These are phyloP conservation scores for Anolis sagrei DNA, from an alignment of 2,113 vertebrate genomes.

Conservation along the genomic window DNA sequence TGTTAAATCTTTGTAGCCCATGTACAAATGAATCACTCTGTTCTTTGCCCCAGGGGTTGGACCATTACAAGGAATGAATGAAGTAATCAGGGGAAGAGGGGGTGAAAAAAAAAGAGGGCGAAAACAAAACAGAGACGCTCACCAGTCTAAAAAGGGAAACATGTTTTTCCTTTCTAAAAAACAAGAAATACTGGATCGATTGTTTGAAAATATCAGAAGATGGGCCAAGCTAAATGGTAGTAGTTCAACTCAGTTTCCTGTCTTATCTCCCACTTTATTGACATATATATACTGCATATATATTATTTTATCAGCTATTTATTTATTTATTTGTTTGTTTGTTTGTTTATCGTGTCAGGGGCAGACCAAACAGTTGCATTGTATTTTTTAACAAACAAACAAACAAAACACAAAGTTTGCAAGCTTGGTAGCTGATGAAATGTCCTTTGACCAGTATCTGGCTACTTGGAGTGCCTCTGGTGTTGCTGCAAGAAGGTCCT, in stretches of 20 bases:
- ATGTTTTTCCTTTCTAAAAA: conserved; percentile 41
- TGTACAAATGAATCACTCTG: conserved; percentile 69
- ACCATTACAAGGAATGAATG: conserved; percentile 71
- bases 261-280: conserved; percentile 41
- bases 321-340: no score
- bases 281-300: conserved; percentile 23
- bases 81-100: conserved; percentile 60
- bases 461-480: no score
- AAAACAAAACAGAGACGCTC: conserved; percentile 10
- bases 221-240: conserved; percentile 66
- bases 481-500: no score
- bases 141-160: conserved; percentile 60
- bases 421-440: no score
- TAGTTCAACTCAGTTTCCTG: conserved; percentile 57
- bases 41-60: conserved; percentile 64
- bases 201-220: conserved; percentile 69
- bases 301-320: no score
- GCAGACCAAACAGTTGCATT: no score
- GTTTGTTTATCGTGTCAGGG: no score
- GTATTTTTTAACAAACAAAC: no score
- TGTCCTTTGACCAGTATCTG: no score
- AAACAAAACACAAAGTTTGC: no score
- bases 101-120: neutral
- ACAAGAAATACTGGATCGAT: conserved; percentile 59
- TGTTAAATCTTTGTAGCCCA: conserved; percentile 69